phyloP scores from a whole-genome alignment of 2,888 invertebrate species.

The Oasisia sp. region DNA sequence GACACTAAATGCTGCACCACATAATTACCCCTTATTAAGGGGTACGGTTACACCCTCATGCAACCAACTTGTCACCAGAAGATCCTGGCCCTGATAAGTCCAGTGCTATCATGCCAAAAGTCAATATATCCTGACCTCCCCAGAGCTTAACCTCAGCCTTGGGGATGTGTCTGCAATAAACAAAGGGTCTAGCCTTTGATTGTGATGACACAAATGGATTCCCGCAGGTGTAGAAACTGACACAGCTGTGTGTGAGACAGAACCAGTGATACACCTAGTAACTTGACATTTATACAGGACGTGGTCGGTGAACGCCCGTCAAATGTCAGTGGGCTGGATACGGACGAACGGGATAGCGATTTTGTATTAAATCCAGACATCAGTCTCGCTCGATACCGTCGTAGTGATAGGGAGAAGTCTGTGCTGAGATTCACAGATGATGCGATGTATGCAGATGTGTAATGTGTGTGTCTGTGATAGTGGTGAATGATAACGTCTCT shows the following conservation, averaged over 20 bases:
- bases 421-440: too few species aligned
- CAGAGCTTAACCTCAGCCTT: not conserved
- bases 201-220: not conserved
- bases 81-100: not conserved
- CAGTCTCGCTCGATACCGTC: not conserved
- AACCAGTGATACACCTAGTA: not conserved
- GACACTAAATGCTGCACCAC: not conserved
- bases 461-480: too few species aligned
- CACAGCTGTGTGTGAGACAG: not conserved
- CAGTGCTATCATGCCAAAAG: not conserved
- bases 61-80: not conserved
- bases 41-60: not conserved
- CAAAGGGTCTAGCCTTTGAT: conserved; percentile 3
- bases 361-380: not conserved
- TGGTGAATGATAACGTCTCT: too few species aligned
- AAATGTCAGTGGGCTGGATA: not conserved
- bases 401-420: too few species aligned
- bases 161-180: not conserved
- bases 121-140: not conserved
- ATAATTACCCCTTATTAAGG: conserved; percentile 8
- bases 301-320: not conserved
- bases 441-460: too few species aligned
- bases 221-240: not conserved
- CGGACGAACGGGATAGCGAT: not conserved
- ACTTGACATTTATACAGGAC: not conserved